phyloP scores from a whole-genome alignment of 2,888 invertebrate species.

The Deroplatys truncata region DNA sequence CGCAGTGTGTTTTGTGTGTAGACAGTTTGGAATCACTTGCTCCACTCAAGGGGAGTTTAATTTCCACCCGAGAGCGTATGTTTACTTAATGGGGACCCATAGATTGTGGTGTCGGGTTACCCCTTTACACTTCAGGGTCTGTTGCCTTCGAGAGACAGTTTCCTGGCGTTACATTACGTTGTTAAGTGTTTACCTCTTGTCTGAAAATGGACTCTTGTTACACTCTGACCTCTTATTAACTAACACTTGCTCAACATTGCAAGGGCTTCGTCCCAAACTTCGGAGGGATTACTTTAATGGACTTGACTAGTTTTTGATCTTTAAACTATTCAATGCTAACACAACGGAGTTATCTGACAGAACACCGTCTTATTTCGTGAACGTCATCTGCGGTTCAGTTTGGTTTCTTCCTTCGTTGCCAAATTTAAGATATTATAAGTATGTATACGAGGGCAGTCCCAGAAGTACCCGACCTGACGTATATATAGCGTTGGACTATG shows the following conservation, averaged over 20 bases:
- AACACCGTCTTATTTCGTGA: no score
- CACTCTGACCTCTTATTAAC: not conserved
- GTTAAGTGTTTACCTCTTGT: not conserved
- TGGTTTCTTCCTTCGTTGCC: no score
- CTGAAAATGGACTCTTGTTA: not conserved
- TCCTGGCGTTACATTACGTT: not conserved
- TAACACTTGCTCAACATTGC: not conserved
- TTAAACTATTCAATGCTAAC: no score
- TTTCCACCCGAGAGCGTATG: not conserved
- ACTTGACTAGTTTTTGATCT: not conserved
- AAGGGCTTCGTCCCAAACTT: not conserved
- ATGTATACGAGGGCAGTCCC: no score
- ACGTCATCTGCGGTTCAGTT: no score
- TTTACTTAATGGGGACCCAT: not conserved
- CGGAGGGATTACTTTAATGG: not conserved
- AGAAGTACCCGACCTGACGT: no score
- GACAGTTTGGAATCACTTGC: no score
- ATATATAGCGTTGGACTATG: no score
- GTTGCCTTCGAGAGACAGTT: not conserved
- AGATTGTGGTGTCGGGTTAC: not conserved
- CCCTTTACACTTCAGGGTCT: not conserved
- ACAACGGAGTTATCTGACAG: no score
- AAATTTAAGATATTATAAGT: no score
- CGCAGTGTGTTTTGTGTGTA: no score
- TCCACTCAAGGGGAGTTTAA: not conserved